Percentiles rank a stretch among this genome's conserved stretches.
Evolutionary conservation across 2,888 invertebrate genomes (phyloP).

Genomic region (Morinoia aosen): DNA sequence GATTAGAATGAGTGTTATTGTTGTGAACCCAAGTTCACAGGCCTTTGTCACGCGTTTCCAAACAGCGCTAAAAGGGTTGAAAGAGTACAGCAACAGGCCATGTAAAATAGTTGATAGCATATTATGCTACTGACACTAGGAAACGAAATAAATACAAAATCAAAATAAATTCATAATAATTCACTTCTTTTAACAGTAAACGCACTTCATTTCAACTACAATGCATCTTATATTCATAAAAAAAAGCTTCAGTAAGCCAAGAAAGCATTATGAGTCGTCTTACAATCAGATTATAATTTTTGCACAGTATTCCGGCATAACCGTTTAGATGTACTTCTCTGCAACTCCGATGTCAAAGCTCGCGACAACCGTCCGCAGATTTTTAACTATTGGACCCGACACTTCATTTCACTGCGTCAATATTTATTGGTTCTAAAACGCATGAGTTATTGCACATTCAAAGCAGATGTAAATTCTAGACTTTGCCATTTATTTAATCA

Average conservation of each 20-base stretch:
- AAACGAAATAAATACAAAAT: too few relatives aligned
- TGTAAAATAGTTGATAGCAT: too few relatives aligned
- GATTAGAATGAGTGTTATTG: too few relatives aligned
- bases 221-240: background rate
- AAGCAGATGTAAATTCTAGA: background rate
- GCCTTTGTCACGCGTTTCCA: too few relatives aligned
- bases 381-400: background rate
- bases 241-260: background rate
- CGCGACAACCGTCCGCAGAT: background rate
- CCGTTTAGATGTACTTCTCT: too few relatives aligned
- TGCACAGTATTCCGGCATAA: background rate
- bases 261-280: background rate
- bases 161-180: too few relatives aligned
- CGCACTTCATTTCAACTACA: background rate
- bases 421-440: background rate
- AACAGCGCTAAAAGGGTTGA: too few relatives aligned
- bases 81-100: too few relatives aligned
- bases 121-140: too few relatives aligned
- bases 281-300: background rate
- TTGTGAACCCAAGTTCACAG: too few relatives aligned
- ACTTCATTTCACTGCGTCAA: background rate
- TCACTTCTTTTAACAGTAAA: too few relatives aligned
- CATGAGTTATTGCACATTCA: background rate
- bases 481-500: too few relatives aligned
- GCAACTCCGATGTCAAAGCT: background rate